Base-by-base conservation (phyloP, 2,113 vertebrate species). In the Patagioenas fasciata region DNA sequence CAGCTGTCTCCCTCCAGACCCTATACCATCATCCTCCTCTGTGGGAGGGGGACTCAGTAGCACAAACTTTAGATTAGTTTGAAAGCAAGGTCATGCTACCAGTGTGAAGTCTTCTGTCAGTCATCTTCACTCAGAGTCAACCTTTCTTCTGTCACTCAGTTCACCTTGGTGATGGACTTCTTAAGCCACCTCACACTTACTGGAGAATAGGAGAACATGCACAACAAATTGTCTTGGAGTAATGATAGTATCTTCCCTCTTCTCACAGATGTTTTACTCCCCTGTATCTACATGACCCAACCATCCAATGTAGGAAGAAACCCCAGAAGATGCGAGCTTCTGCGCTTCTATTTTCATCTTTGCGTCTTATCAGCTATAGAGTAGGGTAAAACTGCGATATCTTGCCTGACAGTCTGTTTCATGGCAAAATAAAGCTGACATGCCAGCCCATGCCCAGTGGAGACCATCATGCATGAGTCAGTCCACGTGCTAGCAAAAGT, bases 391-490 rank as follows among this genome's bases (percentile, higher is more conserved):
- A 51, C 10, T 3, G 1, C 2, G 2, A 28, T 23, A 8, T 61
- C 19, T 29, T 64, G 9, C 14, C 29, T 69, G 38, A 25, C 15
- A 77, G 10, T 57, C 20, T 60, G 24, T 40, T 60, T 51, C 2
- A 0, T 26, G n/a, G 28, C 36, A 65, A 82, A 95, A 69, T 18
- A 69, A 48, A 31, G 19, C 8, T 51, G 56, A 67, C 5, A 11
- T 32, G 3, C 32, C 23, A 81, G 85, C 23, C 57, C 21, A 40
- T 53, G 24, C 38, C 7, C 51, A 48, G 10, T 3, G 17, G 85
- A 67, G 21, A 75, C 7, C 0, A 5, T 14, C 0, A 2, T 38
- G 40, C 15, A 61, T 7, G 26, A 16, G 19, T 66, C 24, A 15
- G 19, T 54, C 28, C 23, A 12, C 23, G 21, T 23, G 24, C 38